Percentiles rank a stretch among this genome's conserved stretches.
Evolutionary conservation across 2,888 invertebrate species (phyloP).

Genomic region (Ornithoptera priamus): DNA sequence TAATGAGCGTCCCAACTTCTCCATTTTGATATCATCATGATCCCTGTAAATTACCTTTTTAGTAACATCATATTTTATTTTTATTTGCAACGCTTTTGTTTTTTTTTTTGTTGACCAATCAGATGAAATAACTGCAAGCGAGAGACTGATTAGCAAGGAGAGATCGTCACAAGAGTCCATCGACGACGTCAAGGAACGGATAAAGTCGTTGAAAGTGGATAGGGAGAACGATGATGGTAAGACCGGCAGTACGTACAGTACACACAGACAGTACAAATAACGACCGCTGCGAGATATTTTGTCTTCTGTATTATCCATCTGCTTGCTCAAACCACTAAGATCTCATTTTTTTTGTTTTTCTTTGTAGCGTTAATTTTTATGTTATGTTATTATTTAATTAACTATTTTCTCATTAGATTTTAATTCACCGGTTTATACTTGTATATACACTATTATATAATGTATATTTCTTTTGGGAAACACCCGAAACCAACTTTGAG

Average conservation of each 20-base stretch:
- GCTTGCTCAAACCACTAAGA: background rate
- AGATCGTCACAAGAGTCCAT: conserved; percentile 66
- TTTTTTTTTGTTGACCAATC: conserved; percentile 35
- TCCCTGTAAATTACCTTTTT: background rate
- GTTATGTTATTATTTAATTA: background rate
- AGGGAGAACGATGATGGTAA: conserved; percentile 75
- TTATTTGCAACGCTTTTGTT: conserved; percentile 37
- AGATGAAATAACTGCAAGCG: conserved; percentile 60
- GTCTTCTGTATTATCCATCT: conserved; percentile 8
- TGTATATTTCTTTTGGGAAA: conserved; percentile 26
- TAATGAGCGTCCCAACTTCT: background rate
- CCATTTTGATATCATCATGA: no score
- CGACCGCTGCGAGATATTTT: conserved; percentile 21
- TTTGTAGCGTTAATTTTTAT: background rate
- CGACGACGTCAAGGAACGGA: conserved; percentile 70
- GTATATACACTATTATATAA: background rate
- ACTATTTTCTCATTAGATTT: background rate
- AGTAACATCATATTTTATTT: conserved; percentile 27
- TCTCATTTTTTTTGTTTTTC: conserved; percentile 6
- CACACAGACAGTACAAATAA: background rate
- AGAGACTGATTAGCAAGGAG: conserved; percentile 54
- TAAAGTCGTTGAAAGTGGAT: conserved; percentile 73
- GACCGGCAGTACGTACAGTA: conserved; percentile 31
- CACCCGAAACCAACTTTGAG: conserved; percentile 66
- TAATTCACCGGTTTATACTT: background rate